Evolutionary conservation across 2,113 vertebrate species (phyloP).

Genomic region (Muntiacus reevesi): DNA sequence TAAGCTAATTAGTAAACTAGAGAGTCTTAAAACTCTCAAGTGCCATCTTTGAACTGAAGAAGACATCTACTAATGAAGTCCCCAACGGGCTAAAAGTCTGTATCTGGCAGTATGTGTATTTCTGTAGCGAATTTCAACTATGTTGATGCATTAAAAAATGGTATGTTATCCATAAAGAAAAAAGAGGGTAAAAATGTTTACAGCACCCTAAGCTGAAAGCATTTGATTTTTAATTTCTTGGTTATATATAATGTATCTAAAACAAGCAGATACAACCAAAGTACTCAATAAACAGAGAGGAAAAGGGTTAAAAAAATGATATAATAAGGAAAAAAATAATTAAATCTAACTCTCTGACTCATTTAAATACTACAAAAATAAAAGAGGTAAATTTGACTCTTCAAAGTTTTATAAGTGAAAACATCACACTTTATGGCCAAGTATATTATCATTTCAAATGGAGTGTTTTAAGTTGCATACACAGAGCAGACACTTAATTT

Average conservation of each 20-base stretch:
- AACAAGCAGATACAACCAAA: constrained; percentile 25
- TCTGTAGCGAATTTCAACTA: constrained; percentile 76
- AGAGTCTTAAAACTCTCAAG: constrained; percentile 83
- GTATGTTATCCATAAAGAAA: constrained; percentile 41
- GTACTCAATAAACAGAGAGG: not conserved
- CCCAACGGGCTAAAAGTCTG: constrained; percentile 73
- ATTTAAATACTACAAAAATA: constrained; percentile 12
- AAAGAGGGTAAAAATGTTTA: not conserved
- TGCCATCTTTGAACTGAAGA: constrained; percentile 83
- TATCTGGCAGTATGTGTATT: constrained; percentile 64
- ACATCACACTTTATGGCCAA: not conserved
- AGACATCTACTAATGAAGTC: constrained; percentile 85
- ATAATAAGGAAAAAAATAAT: not conserved
- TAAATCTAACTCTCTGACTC: not conserved
- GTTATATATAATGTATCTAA: constrained; percentile 17
- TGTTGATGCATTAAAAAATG: constrained; percentile 45
- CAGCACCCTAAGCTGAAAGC: not conserved
- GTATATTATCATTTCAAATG: constrained; percentile 44
- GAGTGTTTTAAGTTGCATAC: constrained; percentile 22
- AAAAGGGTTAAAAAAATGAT: not conserved
- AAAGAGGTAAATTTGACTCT: not conserved
- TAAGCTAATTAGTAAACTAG: constrained; percentile 84
- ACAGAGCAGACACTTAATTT: constrained; percentile 38
- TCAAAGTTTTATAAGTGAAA: not conserved
- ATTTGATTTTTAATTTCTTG: constrained; percentile 42